Evolutionary conservation across 2,888 invertebrate species (phyloP).

Genomic region (Cynaeus angustus): DNA sequence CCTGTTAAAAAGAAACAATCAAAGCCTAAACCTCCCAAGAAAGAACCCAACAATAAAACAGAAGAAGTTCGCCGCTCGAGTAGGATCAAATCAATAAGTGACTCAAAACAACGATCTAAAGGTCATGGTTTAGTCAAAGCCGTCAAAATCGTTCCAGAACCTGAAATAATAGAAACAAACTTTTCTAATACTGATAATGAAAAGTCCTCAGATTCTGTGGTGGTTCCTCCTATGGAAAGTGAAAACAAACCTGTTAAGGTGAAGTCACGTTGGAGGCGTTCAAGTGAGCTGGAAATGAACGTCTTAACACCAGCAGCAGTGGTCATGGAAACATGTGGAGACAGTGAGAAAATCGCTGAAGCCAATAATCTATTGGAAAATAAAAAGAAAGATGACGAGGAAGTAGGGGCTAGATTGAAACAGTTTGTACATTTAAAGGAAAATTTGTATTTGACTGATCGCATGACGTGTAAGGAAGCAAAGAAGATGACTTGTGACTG

Average conservation of each 20-base stretch:
- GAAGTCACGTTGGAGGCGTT: conserved; percentile 85
- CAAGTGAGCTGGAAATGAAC: conserved; percentile 67
- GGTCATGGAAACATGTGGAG: conserved; percentile 49
- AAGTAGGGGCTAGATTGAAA: conserved; percentile 78
- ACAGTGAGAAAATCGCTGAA: conserved; percentile 48
- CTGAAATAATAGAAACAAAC: conserved; percentile 71
- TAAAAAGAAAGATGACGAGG: conserved; percentile 66
- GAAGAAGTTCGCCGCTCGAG: conserved; percentile 79
- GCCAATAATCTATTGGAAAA: conserved; percentile 43
- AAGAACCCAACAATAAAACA: conserved; percentile 42
- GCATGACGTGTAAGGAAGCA: conserved; percentile 91
- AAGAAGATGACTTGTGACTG: conserved; percentile 97
- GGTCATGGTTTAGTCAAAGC: conserved; percentile 79
- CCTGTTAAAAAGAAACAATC: conserved; percentile 49
- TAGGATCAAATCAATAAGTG: conserved; percentile 84
- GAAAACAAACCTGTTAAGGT: conserved; percentile 84
- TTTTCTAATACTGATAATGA: conserved; percentile 58
- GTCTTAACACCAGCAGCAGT: conserved; percentile 43
- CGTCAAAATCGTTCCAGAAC: conserved; percentile 70
- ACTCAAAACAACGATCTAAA: conserved; percentile 78
- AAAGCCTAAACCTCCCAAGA: conserved; percentile 43
- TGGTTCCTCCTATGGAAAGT: conserved; percentile 66
- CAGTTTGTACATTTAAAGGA: conserved; percentile 88
- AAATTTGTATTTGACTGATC: conserved; percentile 89
- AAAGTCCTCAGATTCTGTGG: conserved; percentile 57